Evolutionary conservation across 2,113 vertebrate genomes (phyloP), one percentile per base, ranked within the genome.

Genomic region (Motacilla alba): DNA sequence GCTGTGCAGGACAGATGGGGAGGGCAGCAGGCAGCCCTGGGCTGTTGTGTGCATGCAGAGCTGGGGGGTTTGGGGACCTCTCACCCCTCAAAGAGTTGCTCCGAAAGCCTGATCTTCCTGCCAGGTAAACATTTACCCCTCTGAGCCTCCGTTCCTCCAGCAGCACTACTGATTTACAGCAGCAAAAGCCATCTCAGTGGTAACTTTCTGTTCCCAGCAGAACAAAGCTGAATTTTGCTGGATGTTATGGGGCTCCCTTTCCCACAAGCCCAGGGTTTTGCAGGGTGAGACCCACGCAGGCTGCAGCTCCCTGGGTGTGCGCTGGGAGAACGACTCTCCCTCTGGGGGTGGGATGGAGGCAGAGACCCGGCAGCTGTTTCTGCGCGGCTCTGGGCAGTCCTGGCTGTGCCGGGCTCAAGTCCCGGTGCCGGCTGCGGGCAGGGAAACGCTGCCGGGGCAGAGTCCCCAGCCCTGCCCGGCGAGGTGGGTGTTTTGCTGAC

Each of bases 401-500:
- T 1, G 52, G 4, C n/a, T 13, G 3, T 9, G 66, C 15, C 13
- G 5, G 60, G 16, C 62, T 22, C 10, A 6, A 8, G 9, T 37
- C 15, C 2, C 4, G 3, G 39, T 22, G 28, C 8, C 58, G 13
- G 7, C 39, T 13, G 67, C 0, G 11, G 0, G 35, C 56, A 6
- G 79, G 84, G 88, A 41, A 67, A 2, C 0, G 15, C 76, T 1
- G 23, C 70, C 31, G 63, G 62, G 52, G 43, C 93, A 15, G 11
- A 8, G 89, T 31, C 72, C 6, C 91, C 55, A 0, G 53, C 75
- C 81, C 95, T 18, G 41, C 70, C 31, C 49, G 52, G 26, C 63
- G 4, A 27, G 96, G 87, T 70, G 87, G 83, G 91, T 83, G 95
- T 92, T 96, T 59, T 79, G 95, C 95, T 93, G 92, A 94, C 75